These are phyloP conservation scores for Embidobia sp. DNA, from an alignment of 2,888 invertebrate species.

Conservation along the genomic window DNA sequence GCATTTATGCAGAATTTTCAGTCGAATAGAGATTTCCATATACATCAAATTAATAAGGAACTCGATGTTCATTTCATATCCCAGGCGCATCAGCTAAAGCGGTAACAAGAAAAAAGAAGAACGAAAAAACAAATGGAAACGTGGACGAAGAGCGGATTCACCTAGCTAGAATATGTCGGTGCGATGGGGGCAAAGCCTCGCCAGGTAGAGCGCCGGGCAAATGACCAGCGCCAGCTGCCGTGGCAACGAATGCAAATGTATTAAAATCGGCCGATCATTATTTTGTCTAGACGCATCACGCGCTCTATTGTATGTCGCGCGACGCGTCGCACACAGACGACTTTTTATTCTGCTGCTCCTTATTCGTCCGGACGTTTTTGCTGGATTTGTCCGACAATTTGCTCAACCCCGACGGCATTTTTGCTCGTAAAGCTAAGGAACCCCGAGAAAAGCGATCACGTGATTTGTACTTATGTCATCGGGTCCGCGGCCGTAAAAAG, in stretches of 20 bases:
- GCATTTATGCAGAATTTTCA: no score
- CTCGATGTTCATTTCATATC: no score
- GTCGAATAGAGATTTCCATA: no score
- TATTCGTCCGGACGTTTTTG: conserved; percentile 57
- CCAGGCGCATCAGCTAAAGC: no score
- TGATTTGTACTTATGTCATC: conserved; percentile 49
- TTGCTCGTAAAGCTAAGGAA: conserved; percentile 61
- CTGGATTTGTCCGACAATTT: conserved; percentile 62
- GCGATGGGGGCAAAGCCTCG: no score
- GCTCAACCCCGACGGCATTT: conserved; percentile 11
- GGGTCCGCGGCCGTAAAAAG: conserved; percentile 11
- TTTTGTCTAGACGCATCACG: conserved; percentile 80
- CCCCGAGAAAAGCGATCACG: conserved; percentile 43
- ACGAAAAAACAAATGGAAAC: no score
- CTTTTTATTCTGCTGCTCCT: conserved; percentile 52
- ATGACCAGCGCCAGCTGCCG: conserved; percentile 51
- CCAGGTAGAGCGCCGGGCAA: conserved; percentile 31
- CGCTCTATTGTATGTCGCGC: conserved; percentile 74
- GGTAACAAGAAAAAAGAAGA: no score
- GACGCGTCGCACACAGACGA: conserved; percentile 56
- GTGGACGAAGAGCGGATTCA: no score
- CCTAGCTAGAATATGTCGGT: no score
- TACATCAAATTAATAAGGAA: no score
- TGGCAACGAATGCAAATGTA: conserved; percentile 79
- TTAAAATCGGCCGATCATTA: conserved; percentile 79